Evolutionary conservation across 2,113 vertebrate species (phyloP).

Genomic region (Pseudorectes ferrugineus): DNA sequence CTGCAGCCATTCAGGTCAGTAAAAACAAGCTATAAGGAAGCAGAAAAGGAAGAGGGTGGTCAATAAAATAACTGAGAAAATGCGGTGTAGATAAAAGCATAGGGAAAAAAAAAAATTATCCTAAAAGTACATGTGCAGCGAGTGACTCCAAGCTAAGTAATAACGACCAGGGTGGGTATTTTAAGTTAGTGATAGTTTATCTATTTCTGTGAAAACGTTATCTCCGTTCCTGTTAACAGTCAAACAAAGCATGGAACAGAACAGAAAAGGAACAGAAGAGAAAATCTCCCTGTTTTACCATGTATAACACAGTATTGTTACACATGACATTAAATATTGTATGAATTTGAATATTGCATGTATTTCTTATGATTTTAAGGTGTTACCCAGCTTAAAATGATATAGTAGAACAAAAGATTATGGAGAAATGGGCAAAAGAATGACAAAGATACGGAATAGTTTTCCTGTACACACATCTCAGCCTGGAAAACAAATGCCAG

Average conservation of each 20-base stretch:
- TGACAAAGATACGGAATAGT: not conserved
- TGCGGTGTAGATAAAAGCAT: not conserved
- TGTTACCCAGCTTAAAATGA: not conserved
- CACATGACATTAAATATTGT: not conserved
- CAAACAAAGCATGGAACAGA: not conserved
- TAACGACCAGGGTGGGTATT: not conserved
- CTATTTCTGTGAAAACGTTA: not conserved
- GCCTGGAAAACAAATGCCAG: not conserved
- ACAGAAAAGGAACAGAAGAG: not conserved
- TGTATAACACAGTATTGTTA: not conserved
- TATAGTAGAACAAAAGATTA: not conserved
- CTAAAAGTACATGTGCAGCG: not conserved
- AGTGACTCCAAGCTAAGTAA: not conserved
- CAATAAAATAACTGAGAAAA: not conserved
- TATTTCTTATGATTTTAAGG: not conserved
- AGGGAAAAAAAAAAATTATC: not conserved
- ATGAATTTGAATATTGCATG: not conserved
- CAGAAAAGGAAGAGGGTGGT: not conserved
- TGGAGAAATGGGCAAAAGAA: not conserved
- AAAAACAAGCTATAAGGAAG: slow-evolving; percentile 14
- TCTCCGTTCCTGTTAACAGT: not conserved
- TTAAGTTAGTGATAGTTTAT: not conserved
- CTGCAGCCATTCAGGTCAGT: not conserved
- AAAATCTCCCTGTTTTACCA: not conserved
- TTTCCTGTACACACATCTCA: not conserved